These are phyloP conservation scores for Homalodisca vitripennis DNA, from an alignment of 1,140 invertebrate species.

Conservation along the genomic window DNA sequence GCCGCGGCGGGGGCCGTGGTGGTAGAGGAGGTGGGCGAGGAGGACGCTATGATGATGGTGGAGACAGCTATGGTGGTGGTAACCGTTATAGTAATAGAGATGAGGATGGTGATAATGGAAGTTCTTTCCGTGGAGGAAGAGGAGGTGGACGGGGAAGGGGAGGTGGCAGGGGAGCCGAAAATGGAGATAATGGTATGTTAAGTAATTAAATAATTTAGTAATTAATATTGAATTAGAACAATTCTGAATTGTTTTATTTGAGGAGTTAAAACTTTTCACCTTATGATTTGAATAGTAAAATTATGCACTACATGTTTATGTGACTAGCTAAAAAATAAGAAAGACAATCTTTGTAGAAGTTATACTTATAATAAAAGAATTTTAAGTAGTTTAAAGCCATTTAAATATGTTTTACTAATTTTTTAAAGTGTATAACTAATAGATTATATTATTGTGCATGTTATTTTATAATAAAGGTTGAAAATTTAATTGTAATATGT, in stretches of 20 bases:
- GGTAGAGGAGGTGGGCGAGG: conserved; percentile 27
- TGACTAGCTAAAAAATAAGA: background rate
- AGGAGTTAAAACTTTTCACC: background rate
- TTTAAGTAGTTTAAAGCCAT: too few relatives aligned
- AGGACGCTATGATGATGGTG: background rate
- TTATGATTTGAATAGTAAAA: background rate
- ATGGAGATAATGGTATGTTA: background rate
- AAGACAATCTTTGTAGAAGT: too few relatives aligned
- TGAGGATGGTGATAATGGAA: conserved; percentile 20
- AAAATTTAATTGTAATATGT: too few relatives aligned
- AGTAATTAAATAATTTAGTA: background rate
- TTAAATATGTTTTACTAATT: too few relatives aligned
- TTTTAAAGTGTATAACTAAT: too few relatives aligned
- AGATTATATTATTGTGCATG: too few relatives aligned
- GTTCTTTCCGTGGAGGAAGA: conserved; percentile 27
- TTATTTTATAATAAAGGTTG: too few relatives aligned
- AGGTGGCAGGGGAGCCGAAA: background rate
- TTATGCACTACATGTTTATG: background rate
- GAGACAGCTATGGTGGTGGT: background rate
- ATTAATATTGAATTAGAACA: background rate
- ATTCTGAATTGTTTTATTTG: conserved; percentile 2
- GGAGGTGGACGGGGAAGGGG: conserved; percentile 13
- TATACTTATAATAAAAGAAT: too few relatives aligned
- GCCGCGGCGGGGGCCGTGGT: conserved; percentile 33
- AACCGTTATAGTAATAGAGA: conserved; percentile 24